A percentile compares a stretch with the other conserved stretches of the same genome.
Conservation (phyloP, 2,113 vertebrate species). For the Leucoraja erinaceus region DNA sequence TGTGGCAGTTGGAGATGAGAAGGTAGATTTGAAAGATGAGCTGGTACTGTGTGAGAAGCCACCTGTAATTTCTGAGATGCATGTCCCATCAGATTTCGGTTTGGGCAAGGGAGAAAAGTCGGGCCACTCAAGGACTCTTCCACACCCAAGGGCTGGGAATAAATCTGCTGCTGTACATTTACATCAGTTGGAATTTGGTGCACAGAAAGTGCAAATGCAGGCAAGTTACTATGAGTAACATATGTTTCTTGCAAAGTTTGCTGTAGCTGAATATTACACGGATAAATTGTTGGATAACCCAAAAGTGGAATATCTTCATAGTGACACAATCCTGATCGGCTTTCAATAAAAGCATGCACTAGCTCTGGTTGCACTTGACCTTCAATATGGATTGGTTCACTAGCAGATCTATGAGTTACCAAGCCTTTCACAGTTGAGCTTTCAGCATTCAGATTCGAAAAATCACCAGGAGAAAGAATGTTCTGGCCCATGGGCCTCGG, state of each 20-base stretch:
- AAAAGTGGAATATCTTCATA: conserved; percentile 71
- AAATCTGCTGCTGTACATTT: conserved; percentile 16
- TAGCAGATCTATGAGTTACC: conserved; percentile 65
- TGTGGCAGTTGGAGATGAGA: conserved; percentile 19
- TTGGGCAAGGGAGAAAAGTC: background rate
- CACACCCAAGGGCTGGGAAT: background rate
- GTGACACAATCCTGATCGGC: conserved; percentile 67
- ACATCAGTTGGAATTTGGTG: conserved; percentile 11
- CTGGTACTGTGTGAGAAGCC: background rate
- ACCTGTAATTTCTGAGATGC: background rate
- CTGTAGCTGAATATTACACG: conserved; percentile 64
- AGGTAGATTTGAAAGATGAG: conserved; percentile 22
- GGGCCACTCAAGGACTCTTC: background rate
- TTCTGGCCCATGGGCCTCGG: conserved; percentile 76
- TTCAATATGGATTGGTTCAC: conserved; percentile 69
- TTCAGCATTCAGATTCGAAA: conserved; percentile 62
- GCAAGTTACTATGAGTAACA: conserved; percentile 54
- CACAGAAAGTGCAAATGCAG: background rate
- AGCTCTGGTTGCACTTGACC: conserved; percentile 56
- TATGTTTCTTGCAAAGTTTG: conserved; percentile 59
- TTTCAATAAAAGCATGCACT: conserved; percentile 68
- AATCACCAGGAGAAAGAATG: conserved; percentile 70
- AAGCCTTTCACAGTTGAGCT: conserved; percentile 63
- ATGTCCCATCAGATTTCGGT: background rate
- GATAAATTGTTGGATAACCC: conserved; percentile 72